Percentiles rank a stretch among this genome's conserved stretches.
These are phyloP conservation scores for Melipona quadrifasciata DNA, from an alignment of 1,140 invertebrate species.

Conservation along the genomic window DNA sequence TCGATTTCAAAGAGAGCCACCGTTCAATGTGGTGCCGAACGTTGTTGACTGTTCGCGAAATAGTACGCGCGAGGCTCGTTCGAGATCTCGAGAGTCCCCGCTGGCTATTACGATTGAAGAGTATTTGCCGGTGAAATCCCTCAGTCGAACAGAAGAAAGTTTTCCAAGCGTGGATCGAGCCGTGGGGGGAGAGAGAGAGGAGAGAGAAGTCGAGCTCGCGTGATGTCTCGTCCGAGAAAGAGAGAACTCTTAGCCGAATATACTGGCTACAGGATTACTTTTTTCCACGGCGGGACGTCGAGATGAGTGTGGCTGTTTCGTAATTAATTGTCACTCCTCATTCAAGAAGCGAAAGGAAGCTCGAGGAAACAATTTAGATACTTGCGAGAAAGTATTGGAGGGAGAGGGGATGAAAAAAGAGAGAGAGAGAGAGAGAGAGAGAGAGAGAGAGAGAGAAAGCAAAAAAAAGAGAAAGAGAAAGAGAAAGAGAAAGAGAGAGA, in stretches of 20 bases:
- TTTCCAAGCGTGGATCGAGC: constrained; percentile 7
- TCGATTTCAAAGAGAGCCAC: constrained; percentile 41
- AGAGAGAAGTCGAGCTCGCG: neutral
- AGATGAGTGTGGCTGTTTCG: neutral
- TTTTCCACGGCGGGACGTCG: neutral
- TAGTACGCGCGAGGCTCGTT: constrained; percentile 21
- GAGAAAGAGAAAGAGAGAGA: neutral
- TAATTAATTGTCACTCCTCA: constrained; percentile 29
- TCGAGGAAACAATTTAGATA: constrained; percentile 21
- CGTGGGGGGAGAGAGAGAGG: too few species aligned
- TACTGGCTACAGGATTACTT: neutral
- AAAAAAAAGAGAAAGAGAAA: neutral
- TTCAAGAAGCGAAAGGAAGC: neutral
- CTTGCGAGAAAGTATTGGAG: constrained; percentile 5
- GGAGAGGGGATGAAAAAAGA: neutral
- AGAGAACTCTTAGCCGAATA: neutral
- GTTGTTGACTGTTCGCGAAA: constrained; percentile 42
- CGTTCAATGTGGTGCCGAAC: constrained; percentile 21
- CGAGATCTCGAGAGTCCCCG: constrained; percentile 25
- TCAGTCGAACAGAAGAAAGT: constrained; percentile 13
- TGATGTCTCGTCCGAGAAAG: neutral
- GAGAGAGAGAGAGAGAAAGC: neutral
- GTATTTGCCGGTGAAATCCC: constrained; percentile 18
- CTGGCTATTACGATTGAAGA: constrained; percentile 31
- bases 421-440: neutral